These are phyloP conservation scores for Mungos mungo DNA, from an alignment of 2,113 vertebrate genomes.

Conservation along the genomic window DNA sequence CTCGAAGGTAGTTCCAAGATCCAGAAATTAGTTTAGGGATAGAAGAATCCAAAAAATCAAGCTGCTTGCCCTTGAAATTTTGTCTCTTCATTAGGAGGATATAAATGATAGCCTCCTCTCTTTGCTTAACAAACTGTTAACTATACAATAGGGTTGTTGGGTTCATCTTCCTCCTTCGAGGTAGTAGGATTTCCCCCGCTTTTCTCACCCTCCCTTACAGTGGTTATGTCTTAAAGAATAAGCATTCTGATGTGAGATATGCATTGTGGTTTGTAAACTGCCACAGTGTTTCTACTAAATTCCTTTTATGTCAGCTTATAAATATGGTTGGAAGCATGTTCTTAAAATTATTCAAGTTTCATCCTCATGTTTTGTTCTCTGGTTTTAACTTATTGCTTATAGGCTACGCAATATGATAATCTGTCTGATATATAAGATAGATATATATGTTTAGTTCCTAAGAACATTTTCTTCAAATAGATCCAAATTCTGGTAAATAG, in stretches of 20 bases:
- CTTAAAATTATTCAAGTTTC: constrained; percentile 14
- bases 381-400: background rate
- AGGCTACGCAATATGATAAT: background rate
- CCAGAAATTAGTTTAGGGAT: background rate
- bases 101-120: background rate
- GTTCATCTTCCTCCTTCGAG: background rate
- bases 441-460: background rate
- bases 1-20: background rate
- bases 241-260: background rate
- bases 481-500: background rate
- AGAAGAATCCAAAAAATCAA: background rate
- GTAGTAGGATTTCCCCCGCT: background rate
- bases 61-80: background rate
- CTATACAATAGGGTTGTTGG: background rate
- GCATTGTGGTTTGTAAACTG: constrained; percentile 20
- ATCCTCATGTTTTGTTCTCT: background rate
- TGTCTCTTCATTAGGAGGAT: background rate
- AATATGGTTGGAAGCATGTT: constrained; percentile 22
- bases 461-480: background rate
- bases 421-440: background rate
- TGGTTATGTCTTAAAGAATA: background rate
- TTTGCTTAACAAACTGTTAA: background rate
- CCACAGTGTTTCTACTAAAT: background rate
- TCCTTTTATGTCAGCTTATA: constrained; percentile 31
- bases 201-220: background rate